Conservation (phyloP, 2,888 invertebrate species). For the Drosophila lutescens region DNA sequence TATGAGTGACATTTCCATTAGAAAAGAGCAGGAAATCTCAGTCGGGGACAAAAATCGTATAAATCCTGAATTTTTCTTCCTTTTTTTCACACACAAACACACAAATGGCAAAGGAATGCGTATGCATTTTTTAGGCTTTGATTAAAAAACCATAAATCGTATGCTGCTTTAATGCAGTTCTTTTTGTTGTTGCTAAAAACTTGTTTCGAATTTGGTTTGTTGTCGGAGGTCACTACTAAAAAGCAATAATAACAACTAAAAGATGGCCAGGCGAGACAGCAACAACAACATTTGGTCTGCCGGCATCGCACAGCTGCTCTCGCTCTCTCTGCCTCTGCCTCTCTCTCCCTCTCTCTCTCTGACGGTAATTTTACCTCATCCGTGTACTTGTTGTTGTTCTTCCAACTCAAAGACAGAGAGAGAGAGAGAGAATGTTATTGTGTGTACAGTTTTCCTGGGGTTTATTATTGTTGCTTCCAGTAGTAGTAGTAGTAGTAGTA, state of each 20-base stretch:
- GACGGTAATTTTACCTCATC: slow-evolving; percentile 51
- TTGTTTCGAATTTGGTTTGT: slow-evolving; percentile 52
- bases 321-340: slow-evolving; percentile 11
- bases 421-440: slow-evolving; percentile 12
- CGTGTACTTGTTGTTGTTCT: slow-evolving; percentile 42
- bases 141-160: slow-evolving; percentile 75
- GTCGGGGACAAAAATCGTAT: background rate
- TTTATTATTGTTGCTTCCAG: slow-evolving; percentile 48
- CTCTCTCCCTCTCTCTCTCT: slow-evolving; percentile 24
- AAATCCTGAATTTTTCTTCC: background rate
- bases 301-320: slow-evolving; percentile 62
- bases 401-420: background rate
- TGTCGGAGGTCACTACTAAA: slow-evolving; percentile 73
- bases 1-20: slow-evolving; percentile 2
- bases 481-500: background rate
- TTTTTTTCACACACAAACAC: background rate
- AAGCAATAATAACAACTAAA: slow-evolving; percentile 32
- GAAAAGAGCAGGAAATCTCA: background rate
- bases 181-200: slow-evolving; percentile 34
- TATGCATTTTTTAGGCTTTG: slow-evolving; percentile 59
- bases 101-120: slow-evolving; percentile 62
- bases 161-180: slow-evolving; percentile 34
- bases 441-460: slow-evolving; percentile 74
- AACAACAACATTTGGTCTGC: slow-evolving; percentile 14
- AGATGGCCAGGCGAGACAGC: slow-evolving; percentile 20